These are phyloP conservation scores for Drosophila nr. perissopoda DNA, from an alignment of 2,888 invertebrate genomes.

Conservation along the genomic window DNA sequence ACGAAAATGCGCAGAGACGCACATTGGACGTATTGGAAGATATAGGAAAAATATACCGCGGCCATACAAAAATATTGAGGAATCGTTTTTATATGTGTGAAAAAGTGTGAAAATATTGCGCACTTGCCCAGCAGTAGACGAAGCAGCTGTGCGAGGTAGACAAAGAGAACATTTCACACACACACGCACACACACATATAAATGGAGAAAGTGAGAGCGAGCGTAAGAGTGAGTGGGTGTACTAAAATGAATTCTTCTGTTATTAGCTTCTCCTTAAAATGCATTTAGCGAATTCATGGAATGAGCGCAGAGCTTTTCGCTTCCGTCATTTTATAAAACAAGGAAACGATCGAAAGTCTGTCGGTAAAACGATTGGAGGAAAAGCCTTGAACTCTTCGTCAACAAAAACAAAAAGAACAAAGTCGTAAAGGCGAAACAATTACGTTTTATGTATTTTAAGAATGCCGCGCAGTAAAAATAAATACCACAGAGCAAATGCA, in stretches of 20 bases:
- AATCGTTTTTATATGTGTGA: constrained; percentile 79
- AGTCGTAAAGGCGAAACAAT: constrained; percentile 46
- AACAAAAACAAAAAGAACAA: constrained; percentile 39
- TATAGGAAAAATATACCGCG: constrained; percentile 45
- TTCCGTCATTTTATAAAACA: constrained; percentile 68
- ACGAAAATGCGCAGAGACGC: constrained; percentile 36
- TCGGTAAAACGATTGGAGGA: constrained; percentile 47
- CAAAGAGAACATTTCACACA: constrained; percentile 30
- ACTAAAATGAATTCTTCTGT: constrained; percentile 41
- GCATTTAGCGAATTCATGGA: constrained; percentile 39
- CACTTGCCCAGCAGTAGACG: constrained; percentile 64
- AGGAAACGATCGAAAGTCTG: constrained; percentile 61
- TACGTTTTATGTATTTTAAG: constrained; percentile 44
- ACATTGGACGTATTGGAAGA: constrained; percentile 45
- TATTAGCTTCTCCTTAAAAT: constrained; percentile 50
- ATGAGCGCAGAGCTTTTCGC: constrained; percentile 39
- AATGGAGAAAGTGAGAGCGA: constrained; percentile 14
- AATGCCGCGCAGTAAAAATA: constrained; percentile 42
- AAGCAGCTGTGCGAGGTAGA: constrained; percentile 31
- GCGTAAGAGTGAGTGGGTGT: constrained; percentile 48
- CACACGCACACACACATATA: background rate
- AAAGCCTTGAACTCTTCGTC: constrained; percentile 69
- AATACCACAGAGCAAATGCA: constrained; percentile 46
- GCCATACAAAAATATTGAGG: constrained; percentile 74
- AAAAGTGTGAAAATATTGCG: constrained; percentile 81